Evolutionary conservation across 37 sponge, comb jelly and placozoan genomes (phyloP), one percentile per base, ranked within the genome.

Genomic region (Hormiphora californensis): DNA sequence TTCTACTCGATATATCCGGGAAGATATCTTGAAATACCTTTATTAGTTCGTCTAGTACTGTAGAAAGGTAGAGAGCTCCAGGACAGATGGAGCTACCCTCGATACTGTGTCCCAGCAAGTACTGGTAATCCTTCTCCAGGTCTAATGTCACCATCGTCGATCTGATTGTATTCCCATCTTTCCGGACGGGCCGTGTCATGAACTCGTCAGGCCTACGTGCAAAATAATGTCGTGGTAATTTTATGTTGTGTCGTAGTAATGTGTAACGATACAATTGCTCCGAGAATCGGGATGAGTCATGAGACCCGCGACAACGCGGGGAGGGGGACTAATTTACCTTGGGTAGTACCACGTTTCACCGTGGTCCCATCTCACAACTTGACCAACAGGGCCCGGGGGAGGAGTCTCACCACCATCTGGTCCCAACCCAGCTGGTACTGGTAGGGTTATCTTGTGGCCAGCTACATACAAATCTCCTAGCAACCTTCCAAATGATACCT

Each of bases 31-130:
- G n/a, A n/a, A n/a, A n/a, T n/a, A n/a, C n/a, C n/a, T 65, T 39
- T 4, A 35, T 27, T 36, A 65, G 5, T 21, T 7, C 39, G 19
- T 65, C 68, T 7, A 65, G 35, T 17, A 65, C 68, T 7, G 27
- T 12, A 5, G 5, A 17, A 31, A 65, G 12, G 21, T 65, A 65
- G 4, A 36, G 38, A 31, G 68, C 68, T 5, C 68, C 68, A 21
- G 68, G 68, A 25, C 31, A 65, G 31, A 65, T 65, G 39, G 68
- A 32, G 21, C 38, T 65, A 39, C 21, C 34, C 31, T 65, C 68
- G 7, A 65, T 65, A 36, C 39, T 65, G 38, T 65, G 68, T 65
- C 68, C 68, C 34, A 65, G 19, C 3, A 65, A 39, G 38, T 65
- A 65, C 25, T 65, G 31, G 68, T 65, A 36, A 19, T 27, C 39